Evolutionary conservation across 2,797 vertebrate genomes (phyloP).

Genomic region (Austrolebias charrua): DNA sequence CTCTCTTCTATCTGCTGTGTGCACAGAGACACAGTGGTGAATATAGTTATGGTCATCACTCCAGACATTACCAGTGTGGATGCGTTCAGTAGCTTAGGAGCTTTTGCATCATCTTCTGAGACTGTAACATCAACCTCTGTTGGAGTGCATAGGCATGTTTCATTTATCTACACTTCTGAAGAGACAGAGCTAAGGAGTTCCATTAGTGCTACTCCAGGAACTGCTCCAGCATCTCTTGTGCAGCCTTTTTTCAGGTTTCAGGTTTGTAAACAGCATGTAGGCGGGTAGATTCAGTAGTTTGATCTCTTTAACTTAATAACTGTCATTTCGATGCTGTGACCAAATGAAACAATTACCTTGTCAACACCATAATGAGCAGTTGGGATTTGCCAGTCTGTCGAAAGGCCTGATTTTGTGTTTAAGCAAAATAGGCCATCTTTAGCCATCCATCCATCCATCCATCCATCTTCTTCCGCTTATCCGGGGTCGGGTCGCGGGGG

Average conservation of each 20-base stretch:
- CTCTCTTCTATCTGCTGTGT: slow-evolving; percentile 1
- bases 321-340: not conserved
- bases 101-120: not conserved
- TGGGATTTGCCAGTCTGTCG: not conserved
- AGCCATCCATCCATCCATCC: too few relatives aligned
- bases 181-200: not conserved
- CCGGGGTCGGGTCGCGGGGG: too few relatives aligned
- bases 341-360: not conserved
- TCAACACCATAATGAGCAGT: not conserved
- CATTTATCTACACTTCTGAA: not conserved
- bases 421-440: too few relatives aligned
- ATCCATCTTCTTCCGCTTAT: too few relatives aligned
- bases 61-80: not conserved
- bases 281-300: not conserved
- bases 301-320: too few relatives aligned
- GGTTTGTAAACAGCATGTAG: not conserved
- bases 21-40: not conserved
- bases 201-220: not conserved
- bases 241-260: not conserved
- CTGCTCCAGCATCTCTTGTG: not conserved
- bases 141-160: not conserved
- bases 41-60: not conserved
- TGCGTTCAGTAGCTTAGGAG: not conserved
- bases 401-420: too few relatives aligned
- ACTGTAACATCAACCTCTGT: not conserved